phyloP scores from a whole-genome alignment of 2,113 vertebrate genomes.

The Bubo bubo region DNA sequence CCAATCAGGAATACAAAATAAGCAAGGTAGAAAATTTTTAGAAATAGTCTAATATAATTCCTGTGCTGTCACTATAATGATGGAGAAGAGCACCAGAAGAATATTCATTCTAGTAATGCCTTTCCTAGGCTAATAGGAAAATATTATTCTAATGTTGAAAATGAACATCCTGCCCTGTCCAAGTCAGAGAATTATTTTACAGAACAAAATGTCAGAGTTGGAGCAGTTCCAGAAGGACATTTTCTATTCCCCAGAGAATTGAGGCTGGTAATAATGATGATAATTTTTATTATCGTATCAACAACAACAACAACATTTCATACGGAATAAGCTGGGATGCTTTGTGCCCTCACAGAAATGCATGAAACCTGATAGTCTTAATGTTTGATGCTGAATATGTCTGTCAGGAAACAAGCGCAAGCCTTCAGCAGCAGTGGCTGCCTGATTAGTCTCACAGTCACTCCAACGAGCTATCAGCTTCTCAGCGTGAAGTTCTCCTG shows the following conservation, averaged over 20 bases:
- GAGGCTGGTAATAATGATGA: constrained; percentile 9
- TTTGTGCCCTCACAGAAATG: neutral
- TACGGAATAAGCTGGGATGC: neutral
- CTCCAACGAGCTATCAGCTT: constrained; percentile 71
- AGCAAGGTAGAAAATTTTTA: neutral
- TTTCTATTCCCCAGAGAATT: neutral
- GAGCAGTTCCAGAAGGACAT: neutral
- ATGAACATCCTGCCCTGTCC: neutral
- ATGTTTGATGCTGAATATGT: constrained; percentile 59
- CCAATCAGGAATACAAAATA: neutral
- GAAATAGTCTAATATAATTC: neutral
- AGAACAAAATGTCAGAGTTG: neutral
- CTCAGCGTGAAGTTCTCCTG: constrained; percentile 71
- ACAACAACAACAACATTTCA: constrained; percentile 18
- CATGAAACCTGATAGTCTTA: neutral
- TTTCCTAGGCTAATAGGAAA: neutral
- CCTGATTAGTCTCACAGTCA: constrained; percentile 73
- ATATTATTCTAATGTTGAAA: neutral
- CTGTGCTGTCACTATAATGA: neutral
- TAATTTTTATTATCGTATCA: neutral
- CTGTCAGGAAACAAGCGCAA: constrained; percentile 67
- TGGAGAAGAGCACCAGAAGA: neutral
- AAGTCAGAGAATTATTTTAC: neutral
- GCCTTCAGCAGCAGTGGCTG: constrained; percentile 46
- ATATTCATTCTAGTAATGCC: neutral